phyloP scores from a whole-genome alignment of 37 sponge, comb jelly and placozoan genomes.

The Aplysina aerophoba region DNA sequence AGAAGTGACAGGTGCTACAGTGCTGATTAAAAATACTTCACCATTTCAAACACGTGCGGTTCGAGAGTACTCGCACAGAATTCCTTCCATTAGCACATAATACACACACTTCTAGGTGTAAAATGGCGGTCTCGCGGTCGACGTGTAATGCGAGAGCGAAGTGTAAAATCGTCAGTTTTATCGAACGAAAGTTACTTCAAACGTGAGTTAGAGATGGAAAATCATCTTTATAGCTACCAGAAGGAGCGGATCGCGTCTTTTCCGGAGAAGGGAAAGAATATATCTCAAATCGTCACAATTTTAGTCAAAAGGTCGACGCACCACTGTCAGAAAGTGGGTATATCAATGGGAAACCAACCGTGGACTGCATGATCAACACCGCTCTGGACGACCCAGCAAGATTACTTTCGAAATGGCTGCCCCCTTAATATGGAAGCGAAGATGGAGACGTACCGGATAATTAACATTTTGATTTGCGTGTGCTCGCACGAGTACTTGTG shows the following conservation, averaged over 20 bases:
- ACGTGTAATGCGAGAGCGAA: background rate
- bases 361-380: background rate
- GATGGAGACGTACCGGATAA: too few relatives aligned
- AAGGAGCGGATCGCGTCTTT: background rate
- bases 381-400: background rate
- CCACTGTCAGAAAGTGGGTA: slow-evolving; percentile 4
- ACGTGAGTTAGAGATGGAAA: background rate
- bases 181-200: background rate
- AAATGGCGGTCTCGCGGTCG: background rate
- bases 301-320: background rate
- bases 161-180: background rate
- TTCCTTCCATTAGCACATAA: background rate
- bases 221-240: slow-evolving; percentile 9
- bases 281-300: background rate
- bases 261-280: background rate
- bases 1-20: background rate
- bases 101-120: background rate
- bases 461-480: too few relatives aligned
- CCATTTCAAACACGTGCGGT: background rate
- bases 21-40: background rate
- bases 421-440: background rate
- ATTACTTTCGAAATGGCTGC: background rate
- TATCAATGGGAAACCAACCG: background rate
- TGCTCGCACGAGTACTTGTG: too few relatives aligned
- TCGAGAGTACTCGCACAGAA: background rate